These are phyloP conservation scores for Grallaria varia DNA, from an alignment of 2,113 vertebrate species.

Conservation along the genomic window DNA sequence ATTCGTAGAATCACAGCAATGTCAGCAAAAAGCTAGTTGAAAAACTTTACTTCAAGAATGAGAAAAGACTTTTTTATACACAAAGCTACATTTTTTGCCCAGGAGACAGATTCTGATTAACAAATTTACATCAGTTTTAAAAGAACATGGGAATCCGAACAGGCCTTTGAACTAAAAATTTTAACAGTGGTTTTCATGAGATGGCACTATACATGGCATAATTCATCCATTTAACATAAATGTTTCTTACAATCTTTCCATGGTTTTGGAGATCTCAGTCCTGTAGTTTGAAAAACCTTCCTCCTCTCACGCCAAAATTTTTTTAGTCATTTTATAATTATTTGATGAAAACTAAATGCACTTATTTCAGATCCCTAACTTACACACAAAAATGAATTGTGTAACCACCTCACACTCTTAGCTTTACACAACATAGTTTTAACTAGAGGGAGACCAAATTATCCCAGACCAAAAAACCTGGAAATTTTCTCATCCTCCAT, in stretches of 20 bases:
- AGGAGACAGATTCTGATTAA: neutral
- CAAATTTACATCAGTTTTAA: neutral
- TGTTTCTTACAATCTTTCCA: neutral
- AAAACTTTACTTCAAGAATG: neutral
- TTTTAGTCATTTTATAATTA: neutral
- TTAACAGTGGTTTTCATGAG: neutral
- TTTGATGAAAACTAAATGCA: neutral
- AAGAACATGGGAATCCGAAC: neutral
- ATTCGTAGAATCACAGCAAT: neutral
- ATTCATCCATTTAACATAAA: neutral
- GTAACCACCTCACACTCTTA: neutral
- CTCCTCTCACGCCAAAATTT: neutral
- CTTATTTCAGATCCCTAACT: neutral
- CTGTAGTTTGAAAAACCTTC: neutral
- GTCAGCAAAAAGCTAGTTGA: neutral
- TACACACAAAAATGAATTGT: neutral
- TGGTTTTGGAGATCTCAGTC: neutral
- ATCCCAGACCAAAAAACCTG: neutral
- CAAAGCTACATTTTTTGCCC: neutral
- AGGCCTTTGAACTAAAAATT: neutral
- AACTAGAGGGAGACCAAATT: neutral
- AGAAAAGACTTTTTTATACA: neutral
- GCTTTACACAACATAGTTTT: neutral
- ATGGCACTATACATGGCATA: neutral
- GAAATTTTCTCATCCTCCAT: neutral